Conservation (phyloP, 2,888 invertebrate genomes). For the Schrankia costaestrigalis region DNA sequence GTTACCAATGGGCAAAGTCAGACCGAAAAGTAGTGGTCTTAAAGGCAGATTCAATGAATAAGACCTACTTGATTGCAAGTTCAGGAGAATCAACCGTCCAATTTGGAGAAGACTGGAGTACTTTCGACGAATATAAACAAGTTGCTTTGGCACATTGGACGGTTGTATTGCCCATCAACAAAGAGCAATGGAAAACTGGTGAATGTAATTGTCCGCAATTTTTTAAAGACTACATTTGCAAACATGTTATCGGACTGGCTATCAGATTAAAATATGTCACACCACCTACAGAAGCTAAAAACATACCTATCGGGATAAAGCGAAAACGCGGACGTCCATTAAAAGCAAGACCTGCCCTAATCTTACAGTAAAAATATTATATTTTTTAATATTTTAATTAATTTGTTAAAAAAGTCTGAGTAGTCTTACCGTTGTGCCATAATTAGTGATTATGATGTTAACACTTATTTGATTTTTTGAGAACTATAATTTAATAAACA, state of each 20-base stretch:
- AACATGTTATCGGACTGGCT: constrained; percentile 9
- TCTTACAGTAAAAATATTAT: too few species aligned
- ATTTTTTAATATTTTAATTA: too few species aligned
- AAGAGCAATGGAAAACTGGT: constrained; percentile 5
- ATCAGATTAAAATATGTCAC: constrained; percentile 8
- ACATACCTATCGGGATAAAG: too few species aligned
- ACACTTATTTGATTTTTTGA: too few species aligned
- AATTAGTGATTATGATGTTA: too few species aligned
- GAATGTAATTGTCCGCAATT: constrained; percentile 10
- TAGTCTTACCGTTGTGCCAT: too few species aligned
- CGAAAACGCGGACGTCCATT: too few species aligned
- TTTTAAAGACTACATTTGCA: constrained; percentile 11
- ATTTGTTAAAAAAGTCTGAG: too few species aligned
- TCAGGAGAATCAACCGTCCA: constrained; percentile 3
- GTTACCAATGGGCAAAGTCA: constrained; percentile 5
- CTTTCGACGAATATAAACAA: constrained; percentile 7
- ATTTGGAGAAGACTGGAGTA: constrained; percentile 2
- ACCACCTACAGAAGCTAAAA: too few species aligned
- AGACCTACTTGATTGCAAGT: constrained; percentile 7
- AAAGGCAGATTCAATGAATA: neutral
- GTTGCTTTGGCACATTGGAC: constrained; percentile 9
- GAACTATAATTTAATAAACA: too few species aligned
- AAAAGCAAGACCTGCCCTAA: too few species aligned
- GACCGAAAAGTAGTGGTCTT: constrained; percentile 4
- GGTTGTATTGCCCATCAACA: constrained; percentile 6